Evolutionary conservation across 2,888 invertebrate genomes (phyloP).

Genomic region (Candidula unifasciata): DNA sequence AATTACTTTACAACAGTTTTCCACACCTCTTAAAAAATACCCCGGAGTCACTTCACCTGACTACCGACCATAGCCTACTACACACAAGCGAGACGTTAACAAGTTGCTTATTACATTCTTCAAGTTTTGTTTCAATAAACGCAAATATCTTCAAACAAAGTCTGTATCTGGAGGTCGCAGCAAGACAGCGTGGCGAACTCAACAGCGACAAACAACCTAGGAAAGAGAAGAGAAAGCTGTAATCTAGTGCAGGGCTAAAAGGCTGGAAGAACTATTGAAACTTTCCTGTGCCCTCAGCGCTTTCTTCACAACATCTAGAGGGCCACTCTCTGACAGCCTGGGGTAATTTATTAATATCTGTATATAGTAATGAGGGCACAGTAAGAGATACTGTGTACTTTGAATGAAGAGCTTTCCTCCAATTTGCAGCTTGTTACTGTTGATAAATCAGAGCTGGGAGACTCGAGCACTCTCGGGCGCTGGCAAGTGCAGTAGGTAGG

Average conservation of each 20-base stretch:
- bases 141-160: slow-evolving; percentile 2
- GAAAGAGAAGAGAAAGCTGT: not conserved
- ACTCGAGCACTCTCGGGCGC: not conserved
- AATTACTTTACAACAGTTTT: slow-evolving; percentile 21
- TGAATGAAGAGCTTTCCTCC: slow-evolving; percentile 49
- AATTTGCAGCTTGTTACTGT: slow-evolving; percentile 48
- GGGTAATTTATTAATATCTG: slow-evolving; percentile 58
- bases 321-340: slow-evolving; percentile 46
- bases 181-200: not conserved
- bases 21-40: not conserved
- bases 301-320: slow-evolving; percentile 49
- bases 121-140: not conserved
- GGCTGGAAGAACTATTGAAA: not conserved
- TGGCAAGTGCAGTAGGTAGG: slow-evolving; percentile 26
- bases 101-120: not conserved
- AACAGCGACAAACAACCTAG: slow-evolving; percentile 3
- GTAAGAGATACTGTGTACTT: slow-evolving; percentile 50
- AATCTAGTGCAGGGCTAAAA: not conserved
- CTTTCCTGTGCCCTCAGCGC: not conserved
- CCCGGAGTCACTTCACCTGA: not conserved
- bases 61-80: not conserved
- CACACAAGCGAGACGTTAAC: not conserved
- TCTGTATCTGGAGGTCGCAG: not conserved
- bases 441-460: slow-evolving; percentile 47
- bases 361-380: slow-evolving; percentile 52